These are phyloP conservation scores for human DNA, from an alignment of 2,113 vertebrate genomes.

Conservation along the genomic window DNA sequence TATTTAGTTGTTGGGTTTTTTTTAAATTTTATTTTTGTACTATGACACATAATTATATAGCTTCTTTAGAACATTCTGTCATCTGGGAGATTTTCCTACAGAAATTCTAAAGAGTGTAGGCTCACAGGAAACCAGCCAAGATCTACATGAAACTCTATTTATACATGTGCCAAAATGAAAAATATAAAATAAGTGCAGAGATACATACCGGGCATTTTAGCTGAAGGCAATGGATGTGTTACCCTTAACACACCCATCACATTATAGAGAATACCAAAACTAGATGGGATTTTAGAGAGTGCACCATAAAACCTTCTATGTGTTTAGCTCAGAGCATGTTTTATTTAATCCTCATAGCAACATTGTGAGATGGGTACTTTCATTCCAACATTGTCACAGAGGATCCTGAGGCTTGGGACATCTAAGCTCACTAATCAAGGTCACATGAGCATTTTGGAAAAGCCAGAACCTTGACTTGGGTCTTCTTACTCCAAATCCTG, in stretches of 20 bases:
- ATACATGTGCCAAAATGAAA: slow-evolving; percentile 74
- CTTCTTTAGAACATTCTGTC: slow-evolving; percentile 79
- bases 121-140: slow-evolving; percentile 81
- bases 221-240: slow-evolving; percentile 22
- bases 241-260: not conserved
- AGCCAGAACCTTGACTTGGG: not conserved
- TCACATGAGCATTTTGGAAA: not conserved
- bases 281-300: not conserved
- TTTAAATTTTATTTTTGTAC: slow-evolving; percentile 68
- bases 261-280: not conserved
- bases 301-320: not conserved
- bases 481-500: not conserved
- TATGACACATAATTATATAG: slow-evolving; percentile 77
- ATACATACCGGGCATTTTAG: slow-evolving; percentile 61
- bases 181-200: slow-evolving; percentile 55
- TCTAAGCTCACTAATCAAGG: not conserved
- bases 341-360: not conserved
- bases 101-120: slow-evolving; percentile 80
- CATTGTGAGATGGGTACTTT: not conserved
- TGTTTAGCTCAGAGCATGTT: not conserved
- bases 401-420: not conserved
- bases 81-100: slow-evolving; percentile 79
- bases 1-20: slow-evolving; percentile 68
- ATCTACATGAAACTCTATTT: slow-evolving; percentile 82
- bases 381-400: not conserved